Evolutionary conservation across 2,888 invertebrate genomes (phyloP).

Genomic region (Phrixothrix hirtus): DNA sequence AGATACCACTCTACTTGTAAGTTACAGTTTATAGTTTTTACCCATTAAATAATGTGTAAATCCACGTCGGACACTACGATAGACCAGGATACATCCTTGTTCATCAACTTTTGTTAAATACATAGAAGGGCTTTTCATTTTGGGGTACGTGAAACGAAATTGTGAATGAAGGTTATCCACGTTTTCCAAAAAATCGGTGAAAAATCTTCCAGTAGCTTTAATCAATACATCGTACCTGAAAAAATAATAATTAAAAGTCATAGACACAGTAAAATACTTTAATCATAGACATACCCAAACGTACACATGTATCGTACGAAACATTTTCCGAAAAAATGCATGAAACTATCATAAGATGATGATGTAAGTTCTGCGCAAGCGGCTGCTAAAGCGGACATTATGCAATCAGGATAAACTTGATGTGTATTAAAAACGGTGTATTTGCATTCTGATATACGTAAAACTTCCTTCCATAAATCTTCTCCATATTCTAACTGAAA

Average conservation of each 20-base stretch:
- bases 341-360: slow-evolving; percentile 72
- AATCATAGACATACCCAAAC: slow-evolving; percentile 65
- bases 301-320: slow-evolving; percentile 89
- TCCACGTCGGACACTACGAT: slow-evolving; percentile 80
- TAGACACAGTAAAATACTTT: too few relatives aligned
- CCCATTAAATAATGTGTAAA: slow-evolving; percentile 86
- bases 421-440: slow-evolving; percentile 79
- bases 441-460: slow-evolving; percentile 72
- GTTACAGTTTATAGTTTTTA: slow-evolving; percentile 47
- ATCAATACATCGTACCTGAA: slow-evolving; percentile 82
- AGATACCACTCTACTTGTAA: too few relatives aligned
- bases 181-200: slow-evolving; percentile 87
- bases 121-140: slow-evolving; percentile 93
- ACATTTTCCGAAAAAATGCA: slow-evolving; percentile 87
- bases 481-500: slow-evolving; percentile 78
- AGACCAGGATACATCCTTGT: slow-evolving; percentile 82
- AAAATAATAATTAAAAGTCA: too few relatives aligned
- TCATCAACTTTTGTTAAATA: slow-evolving; percentile 83
- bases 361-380: slow-evolving; percentile 68
- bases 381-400: slow-evolving; percentile 80
- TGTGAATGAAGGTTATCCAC: slow-evolving; percentile 92
- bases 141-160: slow-evolving; percentile 90
- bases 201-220: slow-evolving; percentile 84
- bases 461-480: slow-evolving; percentile 73
- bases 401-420: slow-evolving; percentile 79